Evolutionary conservation across 2,113 vertebrate species (phyloP), one percentile per base, ranked within the genome.

Genomic region (Neopipo cinnamomea): DNA sequence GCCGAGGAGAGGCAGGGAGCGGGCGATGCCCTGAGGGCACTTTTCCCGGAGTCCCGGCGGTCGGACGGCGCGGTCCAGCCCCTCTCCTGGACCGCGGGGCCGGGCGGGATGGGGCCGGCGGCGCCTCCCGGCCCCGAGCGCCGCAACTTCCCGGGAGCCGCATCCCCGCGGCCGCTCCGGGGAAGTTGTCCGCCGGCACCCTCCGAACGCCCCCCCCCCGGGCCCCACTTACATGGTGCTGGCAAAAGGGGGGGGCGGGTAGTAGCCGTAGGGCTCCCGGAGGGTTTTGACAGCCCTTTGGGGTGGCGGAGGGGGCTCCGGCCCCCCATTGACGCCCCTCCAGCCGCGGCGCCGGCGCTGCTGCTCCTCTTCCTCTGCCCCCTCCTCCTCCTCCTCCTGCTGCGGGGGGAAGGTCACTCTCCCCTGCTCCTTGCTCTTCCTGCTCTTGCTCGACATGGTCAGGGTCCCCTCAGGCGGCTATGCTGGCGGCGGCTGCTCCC

Each of bases 271-370:
- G 71, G 91, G 92, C 31, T 97, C 96, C 68, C 95, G 90, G 44
- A 96, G 96, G 75, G 95, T 96, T 77, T 96, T 97, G 37, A 97
- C 86, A 15, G 96, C 93, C 74, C 91, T 79, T 0, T 19, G 94
- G 25, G 58, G 95, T 11, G 85, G 95, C 80, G 75, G 95, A 52
- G 83, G 95, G 86, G 96, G 95, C 92, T 98, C 97, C 44, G 96
- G 97, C 7, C 96, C 98, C 70, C 98, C 98, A 81, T 98, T 98
- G 95, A 98, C 95, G 76, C 98, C 98, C 83, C 97, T 94, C 98
- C 98, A 97, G 88, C 97, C 97, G 63, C 97, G 96, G 91, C 96
- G 97, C 79, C 97, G 89, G 82, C 91, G 96, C 88, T 96, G 95
- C 81, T 88, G 96, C 83, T 96, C 95, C 59, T 97, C 98, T 89